Evolutionary conservation across 1,140 invertebrate genomes (phyloP), one percentile per base, ranked within the genome.

Genomic region (Aphidius ervi): DNA sequence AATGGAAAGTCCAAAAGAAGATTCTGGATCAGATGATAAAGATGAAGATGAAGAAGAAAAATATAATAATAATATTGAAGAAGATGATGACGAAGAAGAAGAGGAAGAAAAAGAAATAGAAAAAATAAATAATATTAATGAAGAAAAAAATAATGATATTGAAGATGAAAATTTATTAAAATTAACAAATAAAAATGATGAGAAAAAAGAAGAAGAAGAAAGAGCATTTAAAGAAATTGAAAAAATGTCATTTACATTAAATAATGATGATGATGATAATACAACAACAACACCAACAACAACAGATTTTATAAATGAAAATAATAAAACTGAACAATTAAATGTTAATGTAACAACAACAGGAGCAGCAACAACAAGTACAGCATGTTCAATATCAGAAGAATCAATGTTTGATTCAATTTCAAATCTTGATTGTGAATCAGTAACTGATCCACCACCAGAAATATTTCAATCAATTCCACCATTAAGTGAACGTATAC

Each of bases 1-100:
- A 7, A 78, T 79, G 76, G 78, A 79, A 9, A 79, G 76, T 39
- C 78, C 76, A 0, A 79, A 79, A 48, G 77, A 80, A 56, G 77
- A 80, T 56, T 79, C 76, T 0, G 78, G 78, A 1, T 73, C 71
- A 0, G 61, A 1, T 52, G 63, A 16, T 16, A 48, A 58, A 64
- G 52, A 54, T 5, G 52, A 54, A 16, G 10, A 16, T 41, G 52
- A 54, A 7, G 39, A 16, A 41, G 9, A 54, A 16, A 10, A 7
- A 48, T n/a, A 9, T 16, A 41, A 16, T 6, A 41, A 54, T 5
- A 16, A 8, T 5, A 40, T 4, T 42, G 7, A 42, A n/a, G 40
- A 4, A 37, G n/a, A n/a, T 6, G 49, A 37, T 5, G 10, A 52
- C 0, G 23, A 52, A 37, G 5, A 10, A 8, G 39, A 37, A 39